Base-by-base conservation (phyloP, 1,140 invertebrate species). In the Coelopa frigida region DNA sequence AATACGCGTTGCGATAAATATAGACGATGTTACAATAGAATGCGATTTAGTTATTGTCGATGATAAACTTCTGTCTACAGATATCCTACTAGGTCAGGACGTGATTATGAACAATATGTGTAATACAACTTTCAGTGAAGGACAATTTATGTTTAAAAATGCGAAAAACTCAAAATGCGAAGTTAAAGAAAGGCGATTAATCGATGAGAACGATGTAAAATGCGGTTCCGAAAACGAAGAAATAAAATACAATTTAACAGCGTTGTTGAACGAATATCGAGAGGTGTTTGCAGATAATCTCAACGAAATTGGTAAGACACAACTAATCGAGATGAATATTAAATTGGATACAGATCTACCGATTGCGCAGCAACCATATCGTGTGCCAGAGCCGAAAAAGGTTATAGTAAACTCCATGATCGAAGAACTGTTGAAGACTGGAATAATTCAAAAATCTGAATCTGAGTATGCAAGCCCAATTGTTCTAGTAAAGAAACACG, bases 401-500 rank as follows among this genome's bases (percentile, higher is more conserved):
- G 11, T 37, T 14, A n/a, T 39, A 5, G 20, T 53, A 5, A 18
- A 21, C 15, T 11, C 37, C 14, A 53, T 53, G 35, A 26, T 50
- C 26, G 24, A 47, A 14, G 40, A 59, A 35, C 43, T 55, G 21
- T 11, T 54, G 33, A 20, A 33, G 15, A 29, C 38, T 14, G 36
- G 40, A 22, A 45, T 59, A 5, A 54, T 61, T 17, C 33, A 46
- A 0, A 36, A 68, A 3, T 69, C 68, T 5, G 52, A 56, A 1
- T 70, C 64, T 6, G 54, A 69, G 3, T 79, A 73, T 69, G 57
- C 65, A 7, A 64, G 67, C 1, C 75, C 73, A 2, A 51, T 75
- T 0, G 66, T 78, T 0, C 39, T 78, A 11, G 69, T 77, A 0
- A 57, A 52, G 2, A 82, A 81, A 46, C 73, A 75, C 33, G 46